These are phyloP conservation scores for Melipona quadrifasciata DNA, from an alignment of 1,140 invertebrate species.

Conservation along the genomic window DNA sequence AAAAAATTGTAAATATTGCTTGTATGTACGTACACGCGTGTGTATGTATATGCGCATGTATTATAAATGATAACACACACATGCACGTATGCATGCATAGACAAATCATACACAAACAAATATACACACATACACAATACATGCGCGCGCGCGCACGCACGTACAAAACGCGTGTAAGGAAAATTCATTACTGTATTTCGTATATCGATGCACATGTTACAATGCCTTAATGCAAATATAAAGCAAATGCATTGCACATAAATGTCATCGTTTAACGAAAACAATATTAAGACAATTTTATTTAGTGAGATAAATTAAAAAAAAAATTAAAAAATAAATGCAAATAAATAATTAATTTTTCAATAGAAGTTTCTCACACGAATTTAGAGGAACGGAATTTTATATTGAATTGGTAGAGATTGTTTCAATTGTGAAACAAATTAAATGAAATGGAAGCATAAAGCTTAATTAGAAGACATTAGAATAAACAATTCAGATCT, in stretches of 20 bases:
- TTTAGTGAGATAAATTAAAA: conserved; percentile 19
- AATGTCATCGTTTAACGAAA: conserved; percentile 61
- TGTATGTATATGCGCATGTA: conserved; percentile 28
- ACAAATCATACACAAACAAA: background rate
- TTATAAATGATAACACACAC: background rate
- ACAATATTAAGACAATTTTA: conserved; percentile 49
- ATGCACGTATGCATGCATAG: conserved; percentile 18
- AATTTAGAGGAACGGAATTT: conserved; percentile 30
- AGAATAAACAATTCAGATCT: conserved; percentile 22
- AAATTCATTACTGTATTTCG: conserved; percentile 70
- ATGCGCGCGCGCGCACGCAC: too few species aligned
- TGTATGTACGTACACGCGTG: conserved; percentile 54
- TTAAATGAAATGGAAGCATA: background rate
- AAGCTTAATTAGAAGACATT: conserved; percentile 8
- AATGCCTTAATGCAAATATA: conserved; percentile 59
- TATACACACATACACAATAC: background rate
- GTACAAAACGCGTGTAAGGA: background rate
- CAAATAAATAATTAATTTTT: conserved; percentile 24
- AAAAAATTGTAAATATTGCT: conserved; percentile 70
- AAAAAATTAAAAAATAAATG: background rate
- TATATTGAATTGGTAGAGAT: conserved; percentile 11
- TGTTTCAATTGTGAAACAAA: conserved; percentile 36
- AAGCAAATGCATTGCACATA: conserved; percentile 34
- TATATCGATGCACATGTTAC: conserved; percentile 64
- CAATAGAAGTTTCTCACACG: conserved; percentile 22